Evolutionary conservation across 2,888 invertebrate genomes (phyloP), one percentile per base, ranked within the genome.

Genomic region (Eupsilia transversa): DNA sequence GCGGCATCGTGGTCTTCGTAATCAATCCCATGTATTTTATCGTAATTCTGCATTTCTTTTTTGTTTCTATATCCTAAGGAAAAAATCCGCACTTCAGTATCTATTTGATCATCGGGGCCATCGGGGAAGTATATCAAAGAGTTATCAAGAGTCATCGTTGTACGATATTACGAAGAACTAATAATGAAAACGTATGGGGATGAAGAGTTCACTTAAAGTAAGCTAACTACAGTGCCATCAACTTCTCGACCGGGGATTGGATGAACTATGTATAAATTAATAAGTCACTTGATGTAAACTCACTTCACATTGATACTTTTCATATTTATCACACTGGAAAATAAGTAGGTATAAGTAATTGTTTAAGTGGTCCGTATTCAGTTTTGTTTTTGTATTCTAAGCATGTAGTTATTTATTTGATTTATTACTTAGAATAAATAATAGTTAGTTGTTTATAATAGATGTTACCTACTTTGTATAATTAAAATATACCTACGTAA

Each of bases 91-190:
- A 63, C 9, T 10, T 3, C 1, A 20, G n/a, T 20, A 46, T 38
- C 30, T 63, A 72, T 20, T 63, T 56, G 46, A 20, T 63, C 33
- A 3, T 6, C 4, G 3, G 14, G 2, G 2, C 0, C 1, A 2
- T 49, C 60, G 20, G 10, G 5, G 3, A 0, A 14, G 14, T 49
- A 10, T 27, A 4, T 17, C 5, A 60, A 1, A 35, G 30, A 2
- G 46, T 49, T 49, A 6, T 17, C 2, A 17, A 38, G 9, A 38
- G 38, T 38, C 38, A 74, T 71, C 4, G 71, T 71, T 71, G 43
- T 74, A 43, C 46, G 71, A 30, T n/a, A 2, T 17, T 74, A 74
- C n/a, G n/a, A 2, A 4, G 9, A 63, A 1, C n/a, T 71, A 4
- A 63, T 74, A 61, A 7, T 3, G 10, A 17, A 38, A 30, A 56